phyloP scores from a whole-genome alignment of 2,797 vertebrate genomes.

The Megaceryle alcyon region DNA sequence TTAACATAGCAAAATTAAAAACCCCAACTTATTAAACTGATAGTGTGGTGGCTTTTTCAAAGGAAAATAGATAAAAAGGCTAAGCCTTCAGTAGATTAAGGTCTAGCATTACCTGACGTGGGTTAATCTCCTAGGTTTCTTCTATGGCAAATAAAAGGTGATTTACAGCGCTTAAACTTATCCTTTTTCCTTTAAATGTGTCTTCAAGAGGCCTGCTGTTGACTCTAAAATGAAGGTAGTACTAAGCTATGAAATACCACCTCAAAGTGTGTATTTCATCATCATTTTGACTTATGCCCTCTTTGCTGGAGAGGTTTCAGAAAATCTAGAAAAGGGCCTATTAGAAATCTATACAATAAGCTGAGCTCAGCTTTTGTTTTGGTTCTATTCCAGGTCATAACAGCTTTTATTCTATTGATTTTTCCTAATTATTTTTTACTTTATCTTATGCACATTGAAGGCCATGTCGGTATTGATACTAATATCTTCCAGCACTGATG shows the following conservation, averaged over 20 bases:
- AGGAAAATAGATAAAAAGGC: neutral
- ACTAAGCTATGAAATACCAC: neutral
- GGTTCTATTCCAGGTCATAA: neutral
- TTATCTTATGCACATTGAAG: neutral
- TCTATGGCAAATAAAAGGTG: neutral
- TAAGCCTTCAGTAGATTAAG: neutral
- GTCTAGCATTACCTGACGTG: neutral
- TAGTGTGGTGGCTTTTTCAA: neutral
- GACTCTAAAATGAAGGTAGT: neutral
- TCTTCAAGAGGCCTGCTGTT: neutral
- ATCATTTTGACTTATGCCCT: neutral
- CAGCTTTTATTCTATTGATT: slow-evolving; percentile 15
- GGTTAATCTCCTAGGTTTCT: neutral
- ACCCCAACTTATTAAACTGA: neutral
- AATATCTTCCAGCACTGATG: neutral
- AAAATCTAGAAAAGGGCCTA: neutral
- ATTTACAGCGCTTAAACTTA: neutral
- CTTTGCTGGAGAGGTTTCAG: neutral
- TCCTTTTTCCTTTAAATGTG: neutral
- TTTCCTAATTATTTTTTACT: slow-evolving; percentile 31
- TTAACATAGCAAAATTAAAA: neutral
- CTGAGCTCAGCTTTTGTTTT: neutral
- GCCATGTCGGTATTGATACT: neutral
- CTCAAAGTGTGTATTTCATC: neutral
- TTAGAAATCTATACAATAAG: neutral